A percentile compares a stretch with the other conserved stretches of the same genome.
Conservation (phyloP, 2,797 vertebrate species). For the Oophaga sylvatica region DNA sequence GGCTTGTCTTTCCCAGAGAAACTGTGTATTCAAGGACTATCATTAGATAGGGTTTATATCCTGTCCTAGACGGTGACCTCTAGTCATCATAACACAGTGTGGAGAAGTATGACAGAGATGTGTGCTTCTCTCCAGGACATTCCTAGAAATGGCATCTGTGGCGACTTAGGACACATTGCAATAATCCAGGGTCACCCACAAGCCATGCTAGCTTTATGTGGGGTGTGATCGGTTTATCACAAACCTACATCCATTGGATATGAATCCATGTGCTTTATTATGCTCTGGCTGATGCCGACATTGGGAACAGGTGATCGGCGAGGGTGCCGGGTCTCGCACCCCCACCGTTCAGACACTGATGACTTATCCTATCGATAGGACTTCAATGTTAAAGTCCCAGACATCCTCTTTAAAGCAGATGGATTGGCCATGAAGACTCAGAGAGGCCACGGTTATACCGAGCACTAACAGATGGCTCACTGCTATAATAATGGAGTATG, state of each 20-base stretch:
- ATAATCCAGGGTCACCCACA: not conserved
- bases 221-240: not conserved
- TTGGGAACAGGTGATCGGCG: too few species aligned
- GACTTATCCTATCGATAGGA: too few species aligned
- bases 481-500: too few species aligned
- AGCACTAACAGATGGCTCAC: too few species aligned
- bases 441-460: too few species aligned
- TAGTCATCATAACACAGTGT: not conserved
- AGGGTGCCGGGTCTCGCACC: too few species aligned
- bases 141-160: not conserved
- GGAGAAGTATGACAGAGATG: not conserved
- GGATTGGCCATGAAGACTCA: too few species aligned
- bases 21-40: slow-evolving; percentile 4
- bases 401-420: too few species aligned
- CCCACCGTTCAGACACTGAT: too few species aligned
- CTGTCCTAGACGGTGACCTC: slow-evolving; percentile 23
- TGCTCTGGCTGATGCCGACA: too few species aligned
- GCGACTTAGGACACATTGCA: not conserved
- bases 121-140: not conserved
- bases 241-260: not conserved
- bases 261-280: too few species aligned
- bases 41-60: not conserved
- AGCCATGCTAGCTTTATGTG: not conserved
- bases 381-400: too few species aligned
- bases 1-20: not conserved